Evolutionary conservation across 2,113 vertebrate genomes (phyloP), one percentile per base, ranked within the genome.

Genomic region (Chloropsis cyanopogon): DNA sequence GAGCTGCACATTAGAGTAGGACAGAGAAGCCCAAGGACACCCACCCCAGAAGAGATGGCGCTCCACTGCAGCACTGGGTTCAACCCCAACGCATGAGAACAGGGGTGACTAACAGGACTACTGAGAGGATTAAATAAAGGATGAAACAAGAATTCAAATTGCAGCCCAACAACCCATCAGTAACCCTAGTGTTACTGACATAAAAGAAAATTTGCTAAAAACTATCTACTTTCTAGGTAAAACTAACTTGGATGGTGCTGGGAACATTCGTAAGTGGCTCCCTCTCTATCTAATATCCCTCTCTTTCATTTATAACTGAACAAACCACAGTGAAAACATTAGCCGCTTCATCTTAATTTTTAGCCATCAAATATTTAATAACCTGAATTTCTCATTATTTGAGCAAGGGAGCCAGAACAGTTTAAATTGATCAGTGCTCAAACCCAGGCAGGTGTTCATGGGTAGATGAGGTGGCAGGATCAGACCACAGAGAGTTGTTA

Each of bases 341-440:
- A 49, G 41, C 33, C 63, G 37, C 70, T 78, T 90, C 69, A 93
- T 73, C 46, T 63, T 93, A 57, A 90, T 73, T 81, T 81, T 49
- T 64, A 71, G 29, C 33, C 9, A 31, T 72, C 61, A 24, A 49
- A 44, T 10, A 17, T 61, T 88, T 47, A 77, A 47, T 50, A 53
- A 49, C 25, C 77, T 37, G n/a, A 71, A 90, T 86, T 88, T 56
- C 64, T 54, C 39, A 9, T 83, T 75, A 73, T 57, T 70, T 53
- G 26, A 78, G 52, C 50, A 80, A 60, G 69, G 56, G 17, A 92
- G 46, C 14, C 39, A 33, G 66, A 93, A 29, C 11, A 53, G 22
- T 64, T 86, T 76, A 70, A 85, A 69, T 22, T 37, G 49, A 47
- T 25, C 1, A 1, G 33, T 31, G 70, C 29, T 65, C 72, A 70